Evolutionary conservation across 2,797 vertebrate genomes (phyloP), one percentile per base, ranked within the genome.

Genomic region (Dicrostonyx torquatus): DNA sequence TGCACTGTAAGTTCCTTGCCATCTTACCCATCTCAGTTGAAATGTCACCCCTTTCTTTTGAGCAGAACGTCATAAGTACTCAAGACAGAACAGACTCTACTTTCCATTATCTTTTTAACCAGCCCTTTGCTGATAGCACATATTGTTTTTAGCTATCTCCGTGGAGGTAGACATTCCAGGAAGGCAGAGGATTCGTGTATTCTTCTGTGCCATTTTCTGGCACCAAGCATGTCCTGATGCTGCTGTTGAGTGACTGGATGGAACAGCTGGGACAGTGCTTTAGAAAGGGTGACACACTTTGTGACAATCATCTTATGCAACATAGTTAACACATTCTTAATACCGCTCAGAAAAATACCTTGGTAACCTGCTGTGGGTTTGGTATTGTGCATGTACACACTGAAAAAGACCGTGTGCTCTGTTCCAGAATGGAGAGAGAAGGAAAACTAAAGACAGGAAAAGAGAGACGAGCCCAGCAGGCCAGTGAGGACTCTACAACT

Each of bases 21-120:
- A 70, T 20, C 37, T 86, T n/a, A 87, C 55, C 62, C 26, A 64
- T 70, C 58, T 85, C 68, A 58, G 10, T 92, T 95, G 79, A 87
- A 87, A 66, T 72, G 15, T 78, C 26, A 50, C 34, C 70, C 64
- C 45, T 89, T 77, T 90, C 24, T n/a, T 94, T 88, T 78, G 78
- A 73, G 18, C 66, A 64, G 6, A 62, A 79, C 17, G 80, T 78
- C 14, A 22, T 66, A 58, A 87, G 22, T 72, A 18, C 29, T n/a
- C 40, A 90, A 84, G 20, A 31, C 18, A 94, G 62, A 84, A 72
- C 5, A 43, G 58, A 18, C 50, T 55, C 22, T 40, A 26, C n/a
- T 3, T 31, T n/a, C 10, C 64, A 93, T 15, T 50, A 79, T 53
- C 24, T 12, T 50, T 53, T 58, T 2, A 58, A 60, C 68, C 13